Evolutionary conservation across 2,888 invertebrate species (phyloP).

Genomic region (Antheraea yamamai): DNA sequence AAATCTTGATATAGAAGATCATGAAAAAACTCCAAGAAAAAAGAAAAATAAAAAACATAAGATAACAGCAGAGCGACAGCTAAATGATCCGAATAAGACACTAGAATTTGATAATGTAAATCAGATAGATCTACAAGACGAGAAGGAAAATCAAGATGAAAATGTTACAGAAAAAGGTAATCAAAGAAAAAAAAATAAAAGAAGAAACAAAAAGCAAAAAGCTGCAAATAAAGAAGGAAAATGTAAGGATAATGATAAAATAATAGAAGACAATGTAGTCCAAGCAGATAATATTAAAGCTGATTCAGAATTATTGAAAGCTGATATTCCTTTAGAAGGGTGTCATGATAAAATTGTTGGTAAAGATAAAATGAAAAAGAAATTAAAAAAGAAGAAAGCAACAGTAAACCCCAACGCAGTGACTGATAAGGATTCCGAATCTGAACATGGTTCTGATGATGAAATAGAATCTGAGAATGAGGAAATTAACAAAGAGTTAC

Average conservation of each 20-base stretch:
- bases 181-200: constrained; percentile 17
- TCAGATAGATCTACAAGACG: background rate
- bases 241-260: constrained; percentile 7
- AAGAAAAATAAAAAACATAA: constrained; percentile 38
- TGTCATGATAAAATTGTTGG: constrained; percentile 18
- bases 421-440: constrained; percentile 70
- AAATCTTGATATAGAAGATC: constrained; percentile 21
- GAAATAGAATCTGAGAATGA: constrained; percentile 73
- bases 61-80: constrained; percentile 28
- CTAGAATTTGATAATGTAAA: constrained; percentile 13
- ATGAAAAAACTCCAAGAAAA: constrained; percentile 30
- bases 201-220: constrained; percentile 24
- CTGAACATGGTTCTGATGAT: constrained; percentile 75
- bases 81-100: constrained; percentile 26
- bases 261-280: constrained; percentile 21
- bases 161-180: background rate
- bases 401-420: constrained; percentile 69
- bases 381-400: constrained; percentile 30
- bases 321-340: constrained; percentile 24
- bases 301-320: constrained; percentile 2
- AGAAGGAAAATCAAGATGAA: constrained; percentile 13
- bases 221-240: constrained; percentile 17
- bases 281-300: constrained; percentile 19
- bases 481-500: constrained; percentile 55
- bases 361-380: constrained; percentile 23